phyloP scores from a whole-genome alignment of 2,797 vertebrate species.

The Pangasius djambal region DNA sequence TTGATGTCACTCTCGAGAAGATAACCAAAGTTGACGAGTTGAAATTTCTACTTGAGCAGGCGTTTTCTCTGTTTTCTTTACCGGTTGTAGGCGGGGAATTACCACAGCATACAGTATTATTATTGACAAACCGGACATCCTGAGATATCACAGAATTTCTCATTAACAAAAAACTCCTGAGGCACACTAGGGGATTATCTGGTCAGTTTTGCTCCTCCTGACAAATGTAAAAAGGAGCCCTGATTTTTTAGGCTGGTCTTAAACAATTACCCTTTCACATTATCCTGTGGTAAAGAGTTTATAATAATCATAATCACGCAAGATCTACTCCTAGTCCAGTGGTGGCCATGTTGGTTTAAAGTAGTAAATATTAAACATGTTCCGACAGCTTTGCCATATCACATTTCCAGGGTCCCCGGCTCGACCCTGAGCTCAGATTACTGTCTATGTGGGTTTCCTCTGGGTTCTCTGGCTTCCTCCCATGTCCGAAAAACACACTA shows the following conservation, averaged over 20 bases:
- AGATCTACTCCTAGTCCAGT: not conserved
- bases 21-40: too few species aligned
- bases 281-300: not conserved
- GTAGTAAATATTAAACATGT: not conserved
- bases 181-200: too few species aligned
- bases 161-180: too few species aligned
- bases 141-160: too few species aligned
- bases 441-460: not conserved
- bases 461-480: not conserved
- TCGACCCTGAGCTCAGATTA: not conserved
- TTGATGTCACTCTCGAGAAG: too few species aligned
- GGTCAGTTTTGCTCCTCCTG: too few species aligned
- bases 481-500: not conserved
- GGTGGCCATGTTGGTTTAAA: not conserved
- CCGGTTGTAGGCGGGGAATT: too few species aligned
- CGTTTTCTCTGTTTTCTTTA: too few species aligned
- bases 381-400: not conserved
- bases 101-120: too few species aligned
- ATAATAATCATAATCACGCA: not conserved
- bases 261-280: not conserved
- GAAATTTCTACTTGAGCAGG: too few species aligned
- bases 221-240: too few species aligned
- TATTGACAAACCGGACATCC: too few species aligned
- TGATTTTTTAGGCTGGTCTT: not conserved
- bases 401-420: not conserved